phyloP scores from a whole-genome alignment of 2,113 vertebrate species.

The Gambusia affinis region DNA sequence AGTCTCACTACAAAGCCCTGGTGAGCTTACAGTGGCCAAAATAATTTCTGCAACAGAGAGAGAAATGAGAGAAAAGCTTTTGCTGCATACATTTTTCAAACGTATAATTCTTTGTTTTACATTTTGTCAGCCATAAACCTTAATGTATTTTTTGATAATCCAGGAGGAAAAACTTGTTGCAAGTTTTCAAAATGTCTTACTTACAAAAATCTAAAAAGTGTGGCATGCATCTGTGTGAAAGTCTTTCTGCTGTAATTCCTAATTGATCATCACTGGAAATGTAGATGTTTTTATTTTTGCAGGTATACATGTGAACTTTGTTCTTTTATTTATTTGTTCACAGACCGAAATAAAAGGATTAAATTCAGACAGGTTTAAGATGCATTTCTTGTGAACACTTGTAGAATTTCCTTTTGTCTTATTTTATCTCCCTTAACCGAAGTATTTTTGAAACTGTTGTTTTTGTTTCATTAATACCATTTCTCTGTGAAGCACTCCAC shows the following conservation, averaged over 20 bases:
- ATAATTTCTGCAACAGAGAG: slow-evolving; percentile 40
- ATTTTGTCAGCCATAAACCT: neutral
- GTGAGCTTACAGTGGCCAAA: slow-evolving; percentile 34
- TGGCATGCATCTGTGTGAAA: too few species aligned
- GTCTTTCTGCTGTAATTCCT: too few species aligned
- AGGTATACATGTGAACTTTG: too few species aligned
- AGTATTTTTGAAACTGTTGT: neutral
- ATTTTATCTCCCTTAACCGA: neutral
- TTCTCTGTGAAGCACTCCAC: neutral
- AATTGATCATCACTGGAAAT: too few species aligned
- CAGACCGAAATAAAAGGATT: too few species aligned
- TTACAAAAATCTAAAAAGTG: too few species aligned
- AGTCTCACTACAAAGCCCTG: slow-evolving; percentile 24
- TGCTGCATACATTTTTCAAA: neutral
- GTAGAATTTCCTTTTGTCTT: neutral
- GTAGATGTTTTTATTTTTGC: too few species aligned
- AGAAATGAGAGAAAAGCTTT: neutral
- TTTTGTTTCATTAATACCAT: neutral
- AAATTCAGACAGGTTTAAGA: too few species aligned
- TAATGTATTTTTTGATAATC: neutral
- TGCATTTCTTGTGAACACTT: too few species aligned
- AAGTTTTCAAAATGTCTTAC: neutral
- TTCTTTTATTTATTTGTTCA: too few species aligned
- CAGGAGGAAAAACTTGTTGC: neutral
- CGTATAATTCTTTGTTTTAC: neutral